Base-by-base conservation (phyloP, 1,140 invertebrate genomes). In the Drosophila obscura region DNA sequence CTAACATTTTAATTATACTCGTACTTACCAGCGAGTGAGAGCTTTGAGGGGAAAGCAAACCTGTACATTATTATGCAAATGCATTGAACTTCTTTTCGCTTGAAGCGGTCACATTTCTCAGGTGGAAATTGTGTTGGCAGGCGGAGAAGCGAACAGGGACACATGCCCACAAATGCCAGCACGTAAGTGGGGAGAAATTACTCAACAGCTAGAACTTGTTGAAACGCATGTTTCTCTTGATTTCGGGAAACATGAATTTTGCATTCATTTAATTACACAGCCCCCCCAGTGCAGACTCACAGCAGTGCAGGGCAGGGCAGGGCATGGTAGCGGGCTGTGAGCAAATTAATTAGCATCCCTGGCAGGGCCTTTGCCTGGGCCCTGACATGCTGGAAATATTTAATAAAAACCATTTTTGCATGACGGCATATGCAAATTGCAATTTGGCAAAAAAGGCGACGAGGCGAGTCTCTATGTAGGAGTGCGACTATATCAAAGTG, bases 401-500 rank as follows among this genome's bases (percentile, higher is more conserved):
- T 87, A 89, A 88, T 84, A 84, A 69, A 67, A 69, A 69, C 48
- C 45, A 83, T 89, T 89, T 88, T 88, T 64, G 83, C 83, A 88
- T 88, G 83, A 88, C 83, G 74, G 74, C 79, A 64, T 88, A 88
- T 89, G 83, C 83, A 88, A 88, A 88, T 88, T 88, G 57, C n/a
- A 41, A 61, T 72, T 72, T 39, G 35, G 35, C 35, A 39, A 39
- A 39, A 39, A 39, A 39, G 55, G 49, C 55, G 58, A 71, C 19
- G 19, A 19, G 19, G 51, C 60, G 49, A 39, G 48, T 24, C 44
- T 67, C n/a, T 46, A 15, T 19, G 46, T 22, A 39, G 31, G 31
- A 9, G 31, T 31, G 8, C 44, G 50, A 9, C 11, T 44, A 76
- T 78, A 83, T 88, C 84, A 89, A 88, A 88, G 83, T 73, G 84